Percentiles rank a stretch among this genome's conserved stretches.
Conservation (phyloP, 2,888 invertebrate genomes). For the Anagyrus pseudococci region DNA sequence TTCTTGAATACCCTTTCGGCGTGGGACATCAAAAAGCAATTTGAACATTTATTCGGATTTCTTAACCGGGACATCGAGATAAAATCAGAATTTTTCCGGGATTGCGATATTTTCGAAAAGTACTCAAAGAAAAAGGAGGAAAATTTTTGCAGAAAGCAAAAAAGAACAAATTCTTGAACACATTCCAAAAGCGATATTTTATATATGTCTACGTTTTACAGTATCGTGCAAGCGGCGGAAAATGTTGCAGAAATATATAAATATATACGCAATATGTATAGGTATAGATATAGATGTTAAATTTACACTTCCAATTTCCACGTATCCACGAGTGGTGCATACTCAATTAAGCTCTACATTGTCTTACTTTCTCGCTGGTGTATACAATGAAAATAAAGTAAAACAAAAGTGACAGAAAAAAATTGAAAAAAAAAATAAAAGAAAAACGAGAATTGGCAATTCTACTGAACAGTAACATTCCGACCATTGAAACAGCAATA, state of each 20-base stretch:
- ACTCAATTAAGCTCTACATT: neutral
- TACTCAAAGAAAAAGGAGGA: neutral
- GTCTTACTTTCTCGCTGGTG: neutral
- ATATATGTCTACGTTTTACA: constrained; percentile 12
- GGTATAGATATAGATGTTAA: no score
- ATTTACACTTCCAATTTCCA: neutral
- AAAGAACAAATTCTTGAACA: constrained; percentile 17
- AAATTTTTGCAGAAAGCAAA: neutral
- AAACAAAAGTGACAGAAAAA: no score
- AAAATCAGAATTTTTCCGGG: no score
- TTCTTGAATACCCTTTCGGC: no score
- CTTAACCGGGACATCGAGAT: no score
- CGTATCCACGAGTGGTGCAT: neutral
- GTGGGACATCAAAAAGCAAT: no score
- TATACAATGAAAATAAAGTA: no score
- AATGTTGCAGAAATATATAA: constrained; percentile 8
- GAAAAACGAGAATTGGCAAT: neutral
- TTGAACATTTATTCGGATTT: no score
- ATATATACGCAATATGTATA: no score
- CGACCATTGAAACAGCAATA: neutral
- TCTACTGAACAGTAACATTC: neutral
- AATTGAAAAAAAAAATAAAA: neutral
- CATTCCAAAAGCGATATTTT: constrained; percentile 28
- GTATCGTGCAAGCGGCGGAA: constrained; percentile 21
- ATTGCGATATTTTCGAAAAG: neutral